Evolutionary conservation across 2,113 vertebrate species (phyloP).

Genomic region (Dissostichus mawsoni): DNA sequence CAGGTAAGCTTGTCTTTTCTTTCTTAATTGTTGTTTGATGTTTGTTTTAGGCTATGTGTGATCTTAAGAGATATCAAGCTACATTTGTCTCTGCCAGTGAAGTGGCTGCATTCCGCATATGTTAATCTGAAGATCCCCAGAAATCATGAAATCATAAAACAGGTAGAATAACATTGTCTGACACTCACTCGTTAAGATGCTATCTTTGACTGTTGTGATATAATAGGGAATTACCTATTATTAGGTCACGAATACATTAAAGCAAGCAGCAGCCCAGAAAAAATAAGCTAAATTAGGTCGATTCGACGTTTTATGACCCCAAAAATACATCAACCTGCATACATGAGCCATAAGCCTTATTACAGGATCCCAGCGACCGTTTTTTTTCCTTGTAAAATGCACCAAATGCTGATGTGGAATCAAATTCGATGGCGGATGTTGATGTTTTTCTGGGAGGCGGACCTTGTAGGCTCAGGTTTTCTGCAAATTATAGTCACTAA

Average conservation of each 20-base stretch:
- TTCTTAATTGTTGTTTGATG: slow-evolving; percentile 29
- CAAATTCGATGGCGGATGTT: slow-evolving; percentile 69
- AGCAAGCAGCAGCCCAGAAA: slow-evolving; percentile 3
- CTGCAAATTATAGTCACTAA: background rate
- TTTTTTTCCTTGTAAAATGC: slow-evolving; percentile 56
- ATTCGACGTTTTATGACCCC: slow-evolving; percentile 39
- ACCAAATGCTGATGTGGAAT: slow-evolving; percentile 72
- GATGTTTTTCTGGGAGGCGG: slow-evolving; percentile 49
- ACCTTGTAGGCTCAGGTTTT: background rate
- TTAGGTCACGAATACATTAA: slow-evolving; percentile 48
- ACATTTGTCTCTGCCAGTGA: slow-evolving; percentile 31
- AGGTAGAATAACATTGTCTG: slow-evolving; percentile 28
- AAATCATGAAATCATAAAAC: slow-evolving; percentile 6
- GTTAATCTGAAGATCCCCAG: slow-evolving; percentile 17
- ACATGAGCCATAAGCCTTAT: background rate
- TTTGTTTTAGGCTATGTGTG: slow-evolving; percentile 16
- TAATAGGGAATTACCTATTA: slow-evolving; percentile 52
- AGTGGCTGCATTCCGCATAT: slow-evolving; percentile 26
- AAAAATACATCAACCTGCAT: slow-evolving; percentile 31
- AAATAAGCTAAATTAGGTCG: slow-evolving; percentile 19
- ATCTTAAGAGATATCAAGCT: slow-evolving; percentile 34
- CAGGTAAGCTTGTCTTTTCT: slow-evolving; percentile 77
- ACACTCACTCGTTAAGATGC: slow-evolving; percentile 1
- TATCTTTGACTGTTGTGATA: slow-evolving; percentile 32
- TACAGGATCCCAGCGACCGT: slow-evolving; percentile 25